Conservation (phyloP, 2,888 invertebrate genomes). For the Calephelis perditalis region DNA sequence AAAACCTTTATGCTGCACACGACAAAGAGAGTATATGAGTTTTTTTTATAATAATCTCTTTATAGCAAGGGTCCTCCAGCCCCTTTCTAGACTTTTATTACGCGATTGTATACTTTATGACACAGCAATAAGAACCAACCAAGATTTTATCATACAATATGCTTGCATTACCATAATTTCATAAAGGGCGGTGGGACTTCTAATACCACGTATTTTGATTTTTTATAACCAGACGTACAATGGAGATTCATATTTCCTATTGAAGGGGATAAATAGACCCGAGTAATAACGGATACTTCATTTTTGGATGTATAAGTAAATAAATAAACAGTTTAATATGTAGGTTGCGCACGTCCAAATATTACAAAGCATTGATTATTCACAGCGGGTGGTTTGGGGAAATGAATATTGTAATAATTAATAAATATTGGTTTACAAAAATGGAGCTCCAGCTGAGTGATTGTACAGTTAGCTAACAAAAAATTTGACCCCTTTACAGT, state of each 20-base stretch:
- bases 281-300: conserved; percentile 15
- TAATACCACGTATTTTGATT: conserved; percentile 65
- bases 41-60: conserved; percentile 57
- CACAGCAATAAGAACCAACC: conserved; percentile 27
- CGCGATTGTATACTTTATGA: conserved; percentile 28
- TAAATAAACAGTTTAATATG: not conserved
- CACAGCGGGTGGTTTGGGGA: conserved; percentile 1
- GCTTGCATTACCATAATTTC: conserved; percentile 63
- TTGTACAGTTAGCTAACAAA: too few relatives aligned
- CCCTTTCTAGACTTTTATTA: conserved; percentile 26
- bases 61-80: conserved; percentile 47
- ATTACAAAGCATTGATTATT: not conserved
- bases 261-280: conserved; percentile 17
- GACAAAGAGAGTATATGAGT: conserved; percentile 10
- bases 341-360: not conserved
- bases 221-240: conserved; percentile 47
- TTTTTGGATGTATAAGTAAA: conserved; percentile 9
- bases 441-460: too few relatives aligned
- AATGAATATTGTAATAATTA: too few relatives aligned
- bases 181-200: conserved; percentile 65
- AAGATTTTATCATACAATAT: conserved; percentile 24
- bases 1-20: conserved; percentile 12
- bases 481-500: too few relatives aligned
- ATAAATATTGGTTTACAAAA: too few relatives aligned
- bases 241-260: conserved; percentile 47